Percentiles rank a stretch among this genome's conserved stretches.
phyloP scores from a whole-genome alignment of 23 tunicate species.

The Clavelina lepadiformis region DNA sequence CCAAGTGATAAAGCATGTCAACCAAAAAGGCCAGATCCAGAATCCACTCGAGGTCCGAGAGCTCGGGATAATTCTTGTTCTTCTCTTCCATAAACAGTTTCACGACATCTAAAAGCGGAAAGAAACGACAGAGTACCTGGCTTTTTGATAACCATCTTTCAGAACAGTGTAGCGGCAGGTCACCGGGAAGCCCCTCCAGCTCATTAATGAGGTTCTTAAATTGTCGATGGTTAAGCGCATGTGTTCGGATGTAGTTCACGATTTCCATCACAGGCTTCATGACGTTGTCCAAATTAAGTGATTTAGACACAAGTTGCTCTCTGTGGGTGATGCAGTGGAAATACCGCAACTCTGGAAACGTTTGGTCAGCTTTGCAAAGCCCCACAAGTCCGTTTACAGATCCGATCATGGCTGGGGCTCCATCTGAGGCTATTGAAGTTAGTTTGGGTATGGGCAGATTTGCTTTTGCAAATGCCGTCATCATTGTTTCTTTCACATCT shows the following conservation, averaged over 20 bases:
- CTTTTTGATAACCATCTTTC: conserved; percentile 33
- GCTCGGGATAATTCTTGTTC: conserved; percentile 36
- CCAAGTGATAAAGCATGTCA: conserved; percentile 38
- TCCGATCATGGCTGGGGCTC: conserved; percentile 40
- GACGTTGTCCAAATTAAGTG: conserved; percentile 37
- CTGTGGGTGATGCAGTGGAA: conserved; percentile 39
- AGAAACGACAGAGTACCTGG: conserved; percentile 39
- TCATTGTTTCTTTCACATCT: conserved; percentile 15
- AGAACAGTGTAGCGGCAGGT: conserved; percentile 46
- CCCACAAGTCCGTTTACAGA: conserved; percentile 40
- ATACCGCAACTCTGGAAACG: conserved; percentile 46
- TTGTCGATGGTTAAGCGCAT: conserved; percentile 59
- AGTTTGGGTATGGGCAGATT: conserved; percentile 29
- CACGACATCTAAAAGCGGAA: conserved; percentile 41
- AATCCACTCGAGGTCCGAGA: conserved; percentile 55
- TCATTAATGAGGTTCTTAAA: conserved; percentile 41
- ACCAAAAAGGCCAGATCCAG: conserved; percentile 45
- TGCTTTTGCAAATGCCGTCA: conserved; percentile 31
- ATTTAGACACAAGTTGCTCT: conserved; percentile 46
- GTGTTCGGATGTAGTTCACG: conserved; percentile 50
- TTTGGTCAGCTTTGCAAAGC: conserved; percentile 44
- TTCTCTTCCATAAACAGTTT: conserved; percentile 53
- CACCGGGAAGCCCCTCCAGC: conserved; percentile 52
- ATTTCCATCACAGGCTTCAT: conserved; percentile 49
- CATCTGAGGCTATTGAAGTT: conserved; percentile 27